Evolutionary conservation across 2,888 invertebrate species (phyloP).

Genomic region (Onthophagus sagittarius): DNA sequence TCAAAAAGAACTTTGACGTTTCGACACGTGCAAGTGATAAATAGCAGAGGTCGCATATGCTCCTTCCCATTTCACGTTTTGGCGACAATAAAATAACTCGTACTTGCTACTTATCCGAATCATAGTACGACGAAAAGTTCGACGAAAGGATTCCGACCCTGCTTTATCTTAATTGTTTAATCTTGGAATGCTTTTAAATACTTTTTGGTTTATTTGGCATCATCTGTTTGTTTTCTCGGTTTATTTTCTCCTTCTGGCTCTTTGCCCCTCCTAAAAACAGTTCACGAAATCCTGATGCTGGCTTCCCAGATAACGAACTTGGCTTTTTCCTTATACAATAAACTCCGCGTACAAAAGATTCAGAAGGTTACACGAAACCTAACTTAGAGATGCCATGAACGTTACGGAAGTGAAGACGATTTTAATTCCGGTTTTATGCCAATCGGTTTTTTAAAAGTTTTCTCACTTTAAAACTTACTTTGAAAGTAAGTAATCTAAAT

Average conservation of each 20-base stretch:
- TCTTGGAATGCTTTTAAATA: constrained; percentile 46
- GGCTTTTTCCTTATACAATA: constrained; percentile 5
- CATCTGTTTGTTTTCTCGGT: constrained; percentile 31
- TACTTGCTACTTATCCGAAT: constrained; percentile 32
- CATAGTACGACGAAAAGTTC: constrained; percentile 21
- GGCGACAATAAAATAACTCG: constrained; percentile 27
- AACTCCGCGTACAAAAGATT: neutral
- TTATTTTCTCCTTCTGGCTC: too few relatives aligned
- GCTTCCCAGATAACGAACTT: constrained; percentile 18
- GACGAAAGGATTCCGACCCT: constrained; percentile 30
- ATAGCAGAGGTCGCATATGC: constrained; percentile 26
- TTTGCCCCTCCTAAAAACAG: neutral
- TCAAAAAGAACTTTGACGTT: constrained; percentile 3
- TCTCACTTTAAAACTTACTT: neutral
- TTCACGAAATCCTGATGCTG: neutral
- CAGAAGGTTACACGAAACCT: neutral
- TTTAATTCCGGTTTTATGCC: neutral
- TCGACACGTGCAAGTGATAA: constrained; percentile 19
- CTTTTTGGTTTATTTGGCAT: constrained; percentile 39
- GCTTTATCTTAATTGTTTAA: constrained; percentile 44
- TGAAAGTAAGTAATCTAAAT: neutral
- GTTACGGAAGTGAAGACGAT: constrained; percentile 4
- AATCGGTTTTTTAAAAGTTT: neutral
- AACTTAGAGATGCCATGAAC: neutral
- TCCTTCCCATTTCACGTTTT: constrained; percentile 15